These are phyloP conservation scores for Galerucella pusilla DNA, from an alignment of 2,888 invertebrate species.

Conservation along the genomic window DNA sequence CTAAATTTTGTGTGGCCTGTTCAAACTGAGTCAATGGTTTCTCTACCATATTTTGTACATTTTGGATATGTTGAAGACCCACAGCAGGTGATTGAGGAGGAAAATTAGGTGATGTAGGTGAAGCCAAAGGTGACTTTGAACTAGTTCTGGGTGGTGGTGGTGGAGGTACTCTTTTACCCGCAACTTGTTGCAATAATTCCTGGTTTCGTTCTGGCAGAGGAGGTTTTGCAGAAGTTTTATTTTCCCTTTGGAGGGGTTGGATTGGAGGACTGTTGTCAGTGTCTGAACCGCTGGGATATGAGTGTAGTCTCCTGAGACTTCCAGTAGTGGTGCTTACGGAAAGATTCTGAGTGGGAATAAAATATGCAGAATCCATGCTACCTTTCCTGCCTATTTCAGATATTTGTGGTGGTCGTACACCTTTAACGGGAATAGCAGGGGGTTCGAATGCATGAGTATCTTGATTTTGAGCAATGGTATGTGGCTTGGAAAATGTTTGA, in stretches of 20 bases:
- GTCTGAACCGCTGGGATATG: slow-evolving; percentile 88
- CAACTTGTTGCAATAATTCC: slow-evolving; percentile 77
- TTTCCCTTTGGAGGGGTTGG: slow-evolving; percentile 68
- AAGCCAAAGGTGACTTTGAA: slow-evolving; percentile 87
- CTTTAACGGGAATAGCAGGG: slow-evolving; percentile 62
- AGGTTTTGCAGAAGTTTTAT: slow-evolving; percentile 73
- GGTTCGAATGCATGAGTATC: slow-evolving; percentile 57
- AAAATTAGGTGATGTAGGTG: slow-evolving; percentile 80
- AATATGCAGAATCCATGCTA: slow-evolving; percentile 68
- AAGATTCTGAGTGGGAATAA: slow-evolving; percentile 61
- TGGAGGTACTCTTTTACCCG: slow-evolving; percentile 78
- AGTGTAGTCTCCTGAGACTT: slow-evolving; percentile 80
- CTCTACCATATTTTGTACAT: slow-evolving; percentile 63
- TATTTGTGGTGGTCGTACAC: slow-evolving; percentile 65
- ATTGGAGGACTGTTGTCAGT: slow-evolving; percentile 82
- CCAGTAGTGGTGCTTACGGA: slow-evolving; percentile 66
- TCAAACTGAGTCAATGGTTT: slow-evolving; percentile 63
- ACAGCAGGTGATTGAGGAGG: slow-evolving; percentile 70
- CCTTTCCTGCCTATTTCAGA: slow-evolving; percentile 69
- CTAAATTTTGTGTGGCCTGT: slow-evolving; percentile 64
- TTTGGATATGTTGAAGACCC: slow-evolving; percentile 63
- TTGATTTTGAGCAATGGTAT: slow-evolving; percentile 49
- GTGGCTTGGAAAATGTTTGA: slow-evolving; percentile 87
- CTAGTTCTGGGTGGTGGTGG: slow-evolving; percentile 94
- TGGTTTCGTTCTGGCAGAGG: slow-evolving; percentile 86